Base-by-base conservation (phyloP, 2,113 vertebrate genomes). In the Octodon degus region DNA sequence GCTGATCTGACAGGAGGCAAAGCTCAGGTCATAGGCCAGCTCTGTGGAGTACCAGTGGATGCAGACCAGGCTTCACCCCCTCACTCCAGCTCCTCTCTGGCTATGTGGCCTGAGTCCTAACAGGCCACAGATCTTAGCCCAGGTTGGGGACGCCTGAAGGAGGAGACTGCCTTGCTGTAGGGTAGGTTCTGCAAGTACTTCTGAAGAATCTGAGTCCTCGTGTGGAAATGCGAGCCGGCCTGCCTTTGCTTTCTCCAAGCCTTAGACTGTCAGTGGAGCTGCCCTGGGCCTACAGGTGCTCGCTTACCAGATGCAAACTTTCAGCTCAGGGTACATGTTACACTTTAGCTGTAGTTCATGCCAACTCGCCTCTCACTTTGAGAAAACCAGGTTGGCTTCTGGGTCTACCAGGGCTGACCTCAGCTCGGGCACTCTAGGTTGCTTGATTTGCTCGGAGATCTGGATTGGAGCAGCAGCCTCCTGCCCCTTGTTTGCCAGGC, bases 231-330 rank as follows among this genome's bases (percentile, higher is more conserved):
- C 99, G 99, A 98, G 99, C 43, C 43, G 43, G 43, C 99, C 99
- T 99, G 99, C 99, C 99, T 99, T 98, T 99, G 98, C 99, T 99
- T 99, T 99, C 99, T 99, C 99, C 99, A 99, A 99, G 99, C 98
- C 99, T 99, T 99, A 99, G 99, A 99, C 98, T 99, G 99, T 99
- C 99, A 99, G 99, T 99, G 99, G 99, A 99, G 99, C 99, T 99
- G 99, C 99, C 99, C 99, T 99, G 98, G 99, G 98, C 99, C 99
- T 99, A 99, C 47, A 99, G 99, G 99, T 99, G 99, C 99, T 99
- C 99, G 99, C 99, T 99, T 99, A 99, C 99, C 99, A 99, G 99
- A 99, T 99, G 99, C 99, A 99, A 99, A 99, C 99, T 99, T 99
- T 99, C 99, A 99, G 99, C 99, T 99, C 99, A 99, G 99, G 99